These are phyloP conservation scores for Noctua pronuba DNA, from an alignment of 2,888 invertebrate genomes.

Conservation along the genomic window DNA sequence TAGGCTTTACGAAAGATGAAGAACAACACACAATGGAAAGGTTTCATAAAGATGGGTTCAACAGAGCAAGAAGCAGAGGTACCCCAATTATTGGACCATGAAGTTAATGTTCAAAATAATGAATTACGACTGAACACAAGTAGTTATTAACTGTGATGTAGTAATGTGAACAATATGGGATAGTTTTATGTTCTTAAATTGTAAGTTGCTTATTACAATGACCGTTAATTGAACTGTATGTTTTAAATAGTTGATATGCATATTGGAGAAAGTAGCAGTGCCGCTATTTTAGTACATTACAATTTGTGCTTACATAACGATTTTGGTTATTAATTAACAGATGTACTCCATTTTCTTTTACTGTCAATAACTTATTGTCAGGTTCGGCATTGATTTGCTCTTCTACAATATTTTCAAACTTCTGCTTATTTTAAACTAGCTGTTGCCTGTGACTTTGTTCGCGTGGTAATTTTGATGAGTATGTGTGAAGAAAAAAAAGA, in stretches of 20 bases:
- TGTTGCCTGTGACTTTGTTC: too few species aligned
- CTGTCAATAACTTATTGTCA: neutral
- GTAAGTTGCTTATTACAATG: neutral
- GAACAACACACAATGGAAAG: neutral
- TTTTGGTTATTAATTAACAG: neutral
- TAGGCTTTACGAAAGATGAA: too few species aligned
- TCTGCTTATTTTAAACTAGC: too few species aligned
- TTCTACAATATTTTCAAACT: neutral
- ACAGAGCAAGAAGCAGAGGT: constrained; percentile 19
- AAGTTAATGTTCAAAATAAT: constrained; percentile 28
- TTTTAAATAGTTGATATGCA: neutral
- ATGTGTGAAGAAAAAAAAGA: too few species aligned
- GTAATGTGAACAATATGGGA: constrained; percentile 4
- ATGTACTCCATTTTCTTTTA: neutral
- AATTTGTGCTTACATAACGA: too few species aligned
- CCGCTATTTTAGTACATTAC: too few species aligned
- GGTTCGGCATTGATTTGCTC: neutral
- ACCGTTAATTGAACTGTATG: neutral
- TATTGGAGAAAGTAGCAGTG: neutral
- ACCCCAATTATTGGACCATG: constrained; percentile 35
- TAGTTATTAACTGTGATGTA: constrained; percentile 5
- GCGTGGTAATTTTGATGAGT: too few species aligned
- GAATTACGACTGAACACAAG: neutral
- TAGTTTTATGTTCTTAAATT: constrained; percentile 7
- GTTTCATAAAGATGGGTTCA: neutral